phyloP scores from a whole-genome alignment of 1,140 invertebrate genomes.

The Monomorium pharaonis region DNA sequence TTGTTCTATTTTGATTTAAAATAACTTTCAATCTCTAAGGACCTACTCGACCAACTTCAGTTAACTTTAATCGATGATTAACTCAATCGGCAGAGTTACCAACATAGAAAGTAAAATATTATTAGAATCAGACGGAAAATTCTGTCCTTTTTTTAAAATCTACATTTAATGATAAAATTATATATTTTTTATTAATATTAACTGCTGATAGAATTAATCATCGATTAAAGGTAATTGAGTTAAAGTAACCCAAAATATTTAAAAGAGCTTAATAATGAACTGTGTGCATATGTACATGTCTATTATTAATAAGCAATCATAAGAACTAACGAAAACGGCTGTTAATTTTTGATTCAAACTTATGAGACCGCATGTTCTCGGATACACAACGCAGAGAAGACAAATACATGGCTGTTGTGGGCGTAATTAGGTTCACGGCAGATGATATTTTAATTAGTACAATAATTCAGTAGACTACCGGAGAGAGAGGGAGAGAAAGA shows the following conservation, averaged over 20 bases:
- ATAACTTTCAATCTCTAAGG: background rate
- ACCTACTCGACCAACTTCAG: too few species aligned
- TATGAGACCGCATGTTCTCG: background rate
- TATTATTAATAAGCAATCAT: background rate
- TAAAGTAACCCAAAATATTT: too few species aligned
- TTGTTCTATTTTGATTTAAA: background rate
- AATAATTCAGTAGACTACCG: background rate
- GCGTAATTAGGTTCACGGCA: constrained; percentile 14
- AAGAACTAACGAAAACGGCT: background rate
- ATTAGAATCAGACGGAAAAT: too few species aligned
- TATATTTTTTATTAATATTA: too few species aligned
- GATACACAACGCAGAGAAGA: background rate
- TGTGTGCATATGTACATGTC: background rate
- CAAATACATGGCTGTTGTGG: background rate
- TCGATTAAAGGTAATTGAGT: too few species aligned
- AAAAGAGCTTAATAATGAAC: background rate
- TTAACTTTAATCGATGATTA: too few species aligned
- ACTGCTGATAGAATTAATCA: too few species aligned
- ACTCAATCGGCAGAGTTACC: too few species aligned
- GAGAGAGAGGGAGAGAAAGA: constrained; percentile 4
- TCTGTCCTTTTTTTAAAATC: too few species aligned
- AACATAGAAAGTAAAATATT: too few species aligned
- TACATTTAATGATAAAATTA: too few species aligned
- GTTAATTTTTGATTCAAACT: background rate
- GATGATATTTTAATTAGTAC: constrained; percentile 37